Conservation (phyloP, 2,113 vertebrate genomes). For the Gopherus flavomarginatus region DNA sequence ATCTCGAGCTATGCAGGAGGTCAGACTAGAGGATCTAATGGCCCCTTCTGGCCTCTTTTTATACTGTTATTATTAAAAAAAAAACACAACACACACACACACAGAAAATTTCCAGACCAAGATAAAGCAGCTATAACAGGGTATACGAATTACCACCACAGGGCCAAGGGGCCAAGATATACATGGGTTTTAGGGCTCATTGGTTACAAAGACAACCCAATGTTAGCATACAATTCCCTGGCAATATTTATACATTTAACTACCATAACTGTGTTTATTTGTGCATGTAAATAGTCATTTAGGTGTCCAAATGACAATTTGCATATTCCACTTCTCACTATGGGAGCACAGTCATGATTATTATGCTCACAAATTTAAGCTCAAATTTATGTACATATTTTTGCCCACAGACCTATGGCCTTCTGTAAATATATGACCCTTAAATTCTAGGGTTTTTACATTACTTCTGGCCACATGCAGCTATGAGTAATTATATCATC, state of each 20-base stretch:
- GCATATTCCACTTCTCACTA: not conserved
- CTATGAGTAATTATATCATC: not conserved
- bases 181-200: not conserved
- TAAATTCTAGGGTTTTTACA: not conserved
- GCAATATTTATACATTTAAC: not conserved
- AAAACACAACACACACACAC: too few species aligned
- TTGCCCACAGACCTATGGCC: not conserved
- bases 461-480: not conserved
- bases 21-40: not conserved
- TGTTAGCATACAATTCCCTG: not conserved
- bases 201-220: not conserved
- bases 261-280: not conserved
- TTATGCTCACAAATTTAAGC: not conserved
- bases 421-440: not conserved
- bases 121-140: not conserved
- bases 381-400: fast-evolving
- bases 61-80: too few species aligned
- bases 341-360: not conserved
- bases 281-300: not conserved
- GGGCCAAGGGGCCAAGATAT: not conserved
- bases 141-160: not conserved
- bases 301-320: not conserved
- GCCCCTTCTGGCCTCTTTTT: too few species aligned
- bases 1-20: not conserved
- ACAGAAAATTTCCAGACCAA: not conserved